phyloP scores from a whole-genome alignment of 2,888 invertebrate genomes.

The Synanthedon myopaeformis region DNA sequence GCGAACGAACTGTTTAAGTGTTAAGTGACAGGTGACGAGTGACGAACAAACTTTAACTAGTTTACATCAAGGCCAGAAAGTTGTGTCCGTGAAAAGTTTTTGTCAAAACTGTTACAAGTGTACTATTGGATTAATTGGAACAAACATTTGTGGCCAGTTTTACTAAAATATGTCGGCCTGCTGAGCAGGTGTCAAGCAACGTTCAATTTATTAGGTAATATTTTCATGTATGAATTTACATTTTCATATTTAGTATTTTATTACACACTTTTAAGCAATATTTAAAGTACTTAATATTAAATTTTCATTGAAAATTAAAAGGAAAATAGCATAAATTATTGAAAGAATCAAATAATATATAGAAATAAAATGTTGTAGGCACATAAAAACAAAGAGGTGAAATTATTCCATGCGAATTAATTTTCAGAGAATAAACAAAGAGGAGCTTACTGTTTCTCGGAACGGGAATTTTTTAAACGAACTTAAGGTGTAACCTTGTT shows the following conservation, averaged over 20 bases:
- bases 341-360: background rate
- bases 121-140: background rate
- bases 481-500: slow-evolving; percentile 23
- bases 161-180: background rate
- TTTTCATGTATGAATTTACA: background rate
- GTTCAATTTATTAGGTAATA: background rate
- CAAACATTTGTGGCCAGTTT: background rate
- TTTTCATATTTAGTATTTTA: too few species aligned
- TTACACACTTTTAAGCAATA: too few species aligned
- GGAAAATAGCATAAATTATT: background rate
- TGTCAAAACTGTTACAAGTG: slow-evolving; percentile 18
- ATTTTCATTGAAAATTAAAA: background rate
- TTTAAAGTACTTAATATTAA: background rate
- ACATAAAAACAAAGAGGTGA: background rate
- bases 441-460: slow-evolving; percentile 13
- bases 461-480: slow-evolving; percentile 25
- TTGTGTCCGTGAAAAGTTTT: slow-evolving; percentile 58
- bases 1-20: slow-evolving; percentile 30
- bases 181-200: background rate
- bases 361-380: background rate
- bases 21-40: slow-evolving; percentile 39
- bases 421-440: slow-evolving; percentile 19
- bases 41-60: slow-evolving; percentile 47
- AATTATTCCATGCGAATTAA: slow-evolving; percentile 10
- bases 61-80: slow-evolving; percentile 42